Base-by-base conservation (phyloP, 2,888 invertebrate genomes). In the Drosophila testacea region DNA sequence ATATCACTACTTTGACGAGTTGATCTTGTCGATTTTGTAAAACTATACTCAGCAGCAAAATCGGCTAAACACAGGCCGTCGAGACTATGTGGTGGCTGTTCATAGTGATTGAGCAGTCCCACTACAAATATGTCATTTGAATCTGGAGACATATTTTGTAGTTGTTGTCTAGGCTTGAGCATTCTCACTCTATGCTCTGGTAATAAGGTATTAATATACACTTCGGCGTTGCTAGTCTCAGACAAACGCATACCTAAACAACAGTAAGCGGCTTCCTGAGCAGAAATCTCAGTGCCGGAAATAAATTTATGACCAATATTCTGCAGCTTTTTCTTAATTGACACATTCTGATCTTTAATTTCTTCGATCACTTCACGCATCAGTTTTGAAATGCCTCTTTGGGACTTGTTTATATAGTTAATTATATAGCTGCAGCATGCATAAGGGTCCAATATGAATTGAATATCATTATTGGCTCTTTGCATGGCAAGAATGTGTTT, bases 111-210 rank as follows among this genome's bases (percentile, higher is more conserved):
- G 1, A 38, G 38, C 6, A 38, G 5, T n/a, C 38, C n/a, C 38
- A n/a, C 38, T n/a, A 38, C n/a, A 38, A 38, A 38, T 38, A 38
- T 38, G 38, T 38, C 38, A n/a, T 13, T n/a, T 38, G n/a, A 38
- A 6, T 38, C 38, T 4, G 38, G 38, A 38, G n/a, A n/a, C 38
- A 30, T n/a, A 32, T 28, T 13, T 30, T 13, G 47, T 9, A 48
- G n/a, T n/a, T 38, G 38, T 38, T 48, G 22, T 59, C 39, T 64
- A 3, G 64, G 34, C 9, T 60, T 63, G 1, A 69, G 50, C 51
- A 69, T 62, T 55, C 51, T 55, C n/a, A 63, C 62, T 42, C 67
- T 27, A 2, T 68, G 55, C 32, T 73, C 56, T 5, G 73, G 57
- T 10, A 42, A 34, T 4, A 57, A 57, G 3, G 69, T 73, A 42